Evolutionary conservation across 2,113 vertebrate genomes (phyloP), one percentile per base, ranked within the genome.

Genomic region (Sula dactylatra): DNA sequence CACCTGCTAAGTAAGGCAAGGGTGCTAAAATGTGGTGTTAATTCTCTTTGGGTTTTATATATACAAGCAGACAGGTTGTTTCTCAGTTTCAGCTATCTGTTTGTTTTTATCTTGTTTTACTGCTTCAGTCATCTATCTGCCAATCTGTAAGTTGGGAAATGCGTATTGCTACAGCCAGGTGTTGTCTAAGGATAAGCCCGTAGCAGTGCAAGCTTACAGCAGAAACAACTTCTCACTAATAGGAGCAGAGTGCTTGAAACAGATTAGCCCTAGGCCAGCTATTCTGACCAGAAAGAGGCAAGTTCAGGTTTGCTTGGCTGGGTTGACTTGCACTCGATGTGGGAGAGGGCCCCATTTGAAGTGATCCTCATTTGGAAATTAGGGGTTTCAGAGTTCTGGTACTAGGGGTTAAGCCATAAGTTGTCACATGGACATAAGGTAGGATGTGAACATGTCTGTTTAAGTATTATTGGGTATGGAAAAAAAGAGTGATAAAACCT

Each of bases 71-170:
- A 54, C 40, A 61, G 31, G 50, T 34, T 78, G 50, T 45, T 83
- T 38, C 54, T 73, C 50, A 61, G 32, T 78, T 86, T 71, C 80
- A 86, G 45, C 34, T 88, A 36, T 86, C 69, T 84, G 45, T 21
- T 70, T 81, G 42, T 16, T 72, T 91, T 88, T 19, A 71, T 81
- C 82, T 93, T 83, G 64, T 78, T 89, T 87, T 62, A 49, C 16
- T 54, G 80, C 49, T 55, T 56, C 45, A 66, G 77, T 84, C 73
- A 58, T 34, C 64, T 73, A 56, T 52, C 83, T 74, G 62, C n/a
- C 50, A 36, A 40, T 78, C 81, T 82, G 15, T 56, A 81, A 58
- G n/a, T 17, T 82, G 47, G 36, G 59, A 78, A 74, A 81, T 13
- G 19, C 0, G 0, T 10, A 55, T 36, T 74, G 64, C 81, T 84